Evolutionary conservation across 2,888 invertebrate species (phyloP).

Genomic region (Noctua pronuba): DNA sequence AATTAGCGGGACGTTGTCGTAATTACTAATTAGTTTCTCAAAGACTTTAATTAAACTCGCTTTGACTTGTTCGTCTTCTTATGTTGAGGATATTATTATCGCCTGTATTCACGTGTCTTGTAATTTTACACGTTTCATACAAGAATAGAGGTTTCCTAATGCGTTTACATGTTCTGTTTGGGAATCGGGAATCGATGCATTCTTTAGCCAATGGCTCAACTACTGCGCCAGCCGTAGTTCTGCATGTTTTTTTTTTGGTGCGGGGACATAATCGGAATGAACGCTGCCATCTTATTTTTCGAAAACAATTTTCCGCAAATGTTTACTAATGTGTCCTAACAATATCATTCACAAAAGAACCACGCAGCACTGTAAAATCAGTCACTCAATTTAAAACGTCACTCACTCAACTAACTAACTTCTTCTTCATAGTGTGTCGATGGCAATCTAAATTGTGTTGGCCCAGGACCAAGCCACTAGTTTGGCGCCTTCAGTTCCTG

Average conservation of each 20-base stretch:
- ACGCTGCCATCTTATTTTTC: no score
- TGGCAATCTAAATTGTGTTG: background rate
- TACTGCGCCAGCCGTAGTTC: no score
- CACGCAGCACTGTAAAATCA: background rate
- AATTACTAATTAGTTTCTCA: slow-evolving; percentile 43
- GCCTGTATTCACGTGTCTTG: slow-evolving; percentile 9
- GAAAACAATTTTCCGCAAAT: background rate
- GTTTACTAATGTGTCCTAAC: no score
- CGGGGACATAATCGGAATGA: no score
- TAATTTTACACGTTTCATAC: background rate
- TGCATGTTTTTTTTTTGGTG: no score
- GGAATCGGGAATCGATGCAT: background rate
- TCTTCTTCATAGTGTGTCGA: background rate
- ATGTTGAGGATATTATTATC: slow-evolving; percentile 2
- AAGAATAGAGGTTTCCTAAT: background rate
- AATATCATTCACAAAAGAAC: background rate
- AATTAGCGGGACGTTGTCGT: slow-evolving; percentile 21
- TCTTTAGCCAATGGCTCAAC: no score
- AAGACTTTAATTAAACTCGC: slow-evolving; percentile 29
- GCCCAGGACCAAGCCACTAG: no score
- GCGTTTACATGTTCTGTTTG: background rate
- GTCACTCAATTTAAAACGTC: background rate
- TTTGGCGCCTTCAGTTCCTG: background rate
- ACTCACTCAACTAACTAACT: background rate
- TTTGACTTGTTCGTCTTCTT: slow-evolving; percentile 24